Evolutionary conservation across 2,888 invertebrate genomes (phyloP), one percentile per base, ranked within the genome.

Genomic region (Griposia aprilina): DNA sequence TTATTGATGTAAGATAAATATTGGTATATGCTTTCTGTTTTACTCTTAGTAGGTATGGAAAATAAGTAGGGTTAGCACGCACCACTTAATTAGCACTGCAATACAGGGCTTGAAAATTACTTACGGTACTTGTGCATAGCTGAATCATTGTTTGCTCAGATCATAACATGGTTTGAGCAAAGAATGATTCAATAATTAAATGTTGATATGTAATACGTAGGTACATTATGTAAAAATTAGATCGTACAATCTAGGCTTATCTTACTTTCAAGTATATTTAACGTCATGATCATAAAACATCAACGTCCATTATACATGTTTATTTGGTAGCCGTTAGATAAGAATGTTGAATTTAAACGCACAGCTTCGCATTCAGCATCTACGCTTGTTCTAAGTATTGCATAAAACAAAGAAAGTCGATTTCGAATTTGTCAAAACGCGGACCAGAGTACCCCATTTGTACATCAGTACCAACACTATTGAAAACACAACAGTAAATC

Each of bases 291-390:
- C 26, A 78, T 55, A 23, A 26, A 36, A 55, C 17, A 41, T 78
- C n/a, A 50, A 59, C 15, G 2, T 1, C 1, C 8, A 23, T 20
- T 13, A 30, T 20, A 48, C 15, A 62, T 63, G 20, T 62, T 20
- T 76, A 30, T 55, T 45, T 62, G 59, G 15, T 76, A 30, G 11
- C 4, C 10, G n/a, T 76, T n/a, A 62, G 62, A 76, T 52, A 76
- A 62, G 8, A 77, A 17, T 30, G 10, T 11, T 23, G 15, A 20
- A 57, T 41, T 45, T 17, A 13, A 41, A 48, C 8, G 17, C 23
- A 23, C 7, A 7, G 2, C 48, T 50, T n/a, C 4, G 6, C 7
- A 60, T 60, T 50, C 11, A 15, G 4, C 41, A 45, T 59, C 5
- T 5, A n/a, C n/a, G 8, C 15, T 15, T 41, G 8, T 15, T n/a